Conservation (phyloP, 2,888 invertebrate species). For the Heliconius hortense region DNA sequence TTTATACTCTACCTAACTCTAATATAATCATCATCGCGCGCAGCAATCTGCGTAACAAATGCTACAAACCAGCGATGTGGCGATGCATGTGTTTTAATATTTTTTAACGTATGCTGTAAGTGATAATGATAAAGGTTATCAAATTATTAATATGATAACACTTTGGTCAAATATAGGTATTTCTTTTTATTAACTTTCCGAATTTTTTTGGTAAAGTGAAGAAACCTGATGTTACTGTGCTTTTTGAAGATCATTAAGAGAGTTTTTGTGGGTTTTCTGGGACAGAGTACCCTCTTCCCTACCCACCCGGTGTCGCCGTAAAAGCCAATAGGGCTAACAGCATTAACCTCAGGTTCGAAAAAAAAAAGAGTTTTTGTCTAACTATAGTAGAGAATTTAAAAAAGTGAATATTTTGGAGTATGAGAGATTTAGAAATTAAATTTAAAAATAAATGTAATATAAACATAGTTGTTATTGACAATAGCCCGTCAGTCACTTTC, state of each 20-base stretch:
- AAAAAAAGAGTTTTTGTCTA: not conserved
- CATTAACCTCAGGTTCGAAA: no score
- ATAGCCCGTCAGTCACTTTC: no score
- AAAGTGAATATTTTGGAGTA: no score
- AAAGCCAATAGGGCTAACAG: no score
- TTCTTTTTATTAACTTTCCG: not conserved
- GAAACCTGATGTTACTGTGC: no score
- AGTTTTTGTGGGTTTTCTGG: no score
- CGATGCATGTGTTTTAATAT: conserved; percentile 7
- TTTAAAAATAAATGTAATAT: no score
- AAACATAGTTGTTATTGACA: no score
- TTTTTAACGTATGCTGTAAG: not conserved
- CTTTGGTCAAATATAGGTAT: not conserved
- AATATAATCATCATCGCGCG: not conserved
- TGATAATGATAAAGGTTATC: conserved; percentile 4
- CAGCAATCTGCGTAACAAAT: conserved; percentile 31
- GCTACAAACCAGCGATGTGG: conserved; percentile 1
- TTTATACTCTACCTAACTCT: not conserved
- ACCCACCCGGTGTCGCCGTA: no score
- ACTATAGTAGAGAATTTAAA: not conserved
- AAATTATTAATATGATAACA: not conserved
- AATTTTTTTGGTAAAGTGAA: not conserved
- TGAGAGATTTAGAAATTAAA: no score
- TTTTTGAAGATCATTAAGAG: no score
- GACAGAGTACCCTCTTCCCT: no score